Evolutionary conservation across 2,797 vertebrate genomes (phyloP), one percentile per base, ranked within the genome.

Genomic region (Oceanodroma leucorhoa): DNA sequence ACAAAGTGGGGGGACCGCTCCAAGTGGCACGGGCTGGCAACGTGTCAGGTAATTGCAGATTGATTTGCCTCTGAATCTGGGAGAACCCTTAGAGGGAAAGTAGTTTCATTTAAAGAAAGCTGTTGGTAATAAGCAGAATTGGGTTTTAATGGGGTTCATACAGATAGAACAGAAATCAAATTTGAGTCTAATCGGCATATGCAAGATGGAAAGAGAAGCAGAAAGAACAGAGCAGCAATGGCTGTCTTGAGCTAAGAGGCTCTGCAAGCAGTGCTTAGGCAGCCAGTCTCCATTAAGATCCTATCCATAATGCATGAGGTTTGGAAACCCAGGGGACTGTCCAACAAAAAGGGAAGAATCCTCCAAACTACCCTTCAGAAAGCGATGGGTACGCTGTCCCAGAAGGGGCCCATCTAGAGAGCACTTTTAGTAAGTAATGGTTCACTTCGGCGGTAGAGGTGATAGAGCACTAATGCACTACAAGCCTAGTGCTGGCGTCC

Each of bases 141-240:
- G 82, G 83, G 90, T 90, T 97, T 97, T 97, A 94, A 95, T 94
- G 80, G 95, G 78, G 95, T 96, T 98, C 80, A 24, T 77, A 65
- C 38, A 60, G 65, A 86, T 13, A 91, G 72, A 95, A 83, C 55
- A 97, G 96, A 95, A 97, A 97, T 94, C 89, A 95, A 96, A 94
- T 95, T 79, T 95, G 65, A 29, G 64, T 86, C 94, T 97, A 96
- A 97, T 93, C 92, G 94, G 94, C 94, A 87, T 41, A 75, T 72
- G 32, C 10, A 20, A 61, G 57, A 75, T 75, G 23, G 92, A n/a
- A 82, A 72, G 57, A 81, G 78, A 75, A 60, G 85, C 0, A 0
- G 76, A 79, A 78, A 83, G 51, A 30, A 3, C 30, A 3, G 61
- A 75, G 65, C 81, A 60, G 73, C 72, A 46, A 36, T 12, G 76